Conservation (phyloP, 2,797 vertebrate species). For the Syndactyla subalaris region DNA sequence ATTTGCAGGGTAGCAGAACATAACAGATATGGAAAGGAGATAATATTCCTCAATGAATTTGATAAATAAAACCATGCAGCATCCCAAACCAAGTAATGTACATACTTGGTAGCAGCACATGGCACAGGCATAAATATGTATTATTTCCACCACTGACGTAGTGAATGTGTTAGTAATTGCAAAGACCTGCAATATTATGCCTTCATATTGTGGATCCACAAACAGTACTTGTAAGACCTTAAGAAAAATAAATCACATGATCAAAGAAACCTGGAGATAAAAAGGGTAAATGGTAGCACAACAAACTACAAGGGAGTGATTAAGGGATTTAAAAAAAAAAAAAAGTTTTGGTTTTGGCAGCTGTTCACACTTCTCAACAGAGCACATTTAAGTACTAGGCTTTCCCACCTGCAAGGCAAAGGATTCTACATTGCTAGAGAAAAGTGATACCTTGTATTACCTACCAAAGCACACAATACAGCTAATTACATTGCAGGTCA, state of each 20-base stretch:
- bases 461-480: background rate
- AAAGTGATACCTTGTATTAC: background rate
- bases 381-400: background rate
- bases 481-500: background rate
- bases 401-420: slow-evolving; percentile 44
- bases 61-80: slow-evolving; percentile 25
- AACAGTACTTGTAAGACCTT: background rate
- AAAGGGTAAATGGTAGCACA: background rate
- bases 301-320: background rate
- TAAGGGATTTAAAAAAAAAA: background rate
- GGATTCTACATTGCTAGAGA: background rate
- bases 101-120: background rate
- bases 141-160: background rate
- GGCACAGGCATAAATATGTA: background rate
- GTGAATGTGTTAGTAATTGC: background rate
- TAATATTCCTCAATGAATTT: background rate
- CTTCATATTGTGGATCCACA: background rate
- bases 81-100: background rate
- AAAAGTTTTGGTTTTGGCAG: background rate
- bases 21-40: background rate
- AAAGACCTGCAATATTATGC: background rate
- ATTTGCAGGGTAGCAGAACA: slow-evolving; percentile 15
- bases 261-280: background rate
- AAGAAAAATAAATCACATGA: background rate
- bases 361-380: background rate